phyloP scores from a whole-genome alignment of 2,888 invertebrate species.

The Helleia helle region DNA sequence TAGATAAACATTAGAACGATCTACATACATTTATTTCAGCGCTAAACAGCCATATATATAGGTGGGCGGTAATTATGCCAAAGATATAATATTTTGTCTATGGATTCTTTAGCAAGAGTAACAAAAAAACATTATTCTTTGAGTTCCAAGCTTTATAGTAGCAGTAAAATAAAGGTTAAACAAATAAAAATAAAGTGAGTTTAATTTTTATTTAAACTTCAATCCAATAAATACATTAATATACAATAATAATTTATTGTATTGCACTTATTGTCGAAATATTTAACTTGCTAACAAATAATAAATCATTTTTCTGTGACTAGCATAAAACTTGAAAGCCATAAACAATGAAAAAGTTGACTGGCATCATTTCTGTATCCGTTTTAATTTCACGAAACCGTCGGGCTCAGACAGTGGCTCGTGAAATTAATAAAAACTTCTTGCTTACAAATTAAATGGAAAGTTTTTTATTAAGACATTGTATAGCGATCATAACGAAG shows the following conservation, averaged over 20 bases:
- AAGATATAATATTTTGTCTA: background rate
- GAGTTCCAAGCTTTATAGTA: background rate
- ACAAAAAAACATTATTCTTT: background rate
- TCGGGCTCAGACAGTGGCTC: conserved; percentile 41
- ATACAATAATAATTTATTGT: conserved; percentile 7
- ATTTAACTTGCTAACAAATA: background rate
- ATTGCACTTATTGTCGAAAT: conserved; percentile 7
- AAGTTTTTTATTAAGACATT: background rate
- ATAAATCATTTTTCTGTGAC: conserved; percentile 1
- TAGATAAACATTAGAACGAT: conserved; percentile 22
- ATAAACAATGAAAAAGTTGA: background rate
- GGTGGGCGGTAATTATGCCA: background rate
- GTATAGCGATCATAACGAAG: background rate
- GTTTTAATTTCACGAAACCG: conserved; percentile 28
- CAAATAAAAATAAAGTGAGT: no score
- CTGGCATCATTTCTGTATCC: conserved; percentile 1
- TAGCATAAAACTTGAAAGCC: conserved; percentile 2
- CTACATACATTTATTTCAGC: conserved; percentile 18
- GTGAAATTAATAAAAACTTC: conserved; percentile 27
- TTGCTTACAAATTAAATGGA: conserved; percentile 11
- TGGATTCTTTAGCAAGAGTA: background rate
- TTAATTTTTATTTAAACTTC: no score
- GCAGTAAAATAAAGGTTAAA: no score
- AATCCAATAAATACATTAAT: background rate
- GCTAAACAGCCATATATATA: conserved; percentile 11